Evolutionary conservation across 2,888 invertebrate species (phyloP).

Genomic region (Fragum fragum): DNA sequence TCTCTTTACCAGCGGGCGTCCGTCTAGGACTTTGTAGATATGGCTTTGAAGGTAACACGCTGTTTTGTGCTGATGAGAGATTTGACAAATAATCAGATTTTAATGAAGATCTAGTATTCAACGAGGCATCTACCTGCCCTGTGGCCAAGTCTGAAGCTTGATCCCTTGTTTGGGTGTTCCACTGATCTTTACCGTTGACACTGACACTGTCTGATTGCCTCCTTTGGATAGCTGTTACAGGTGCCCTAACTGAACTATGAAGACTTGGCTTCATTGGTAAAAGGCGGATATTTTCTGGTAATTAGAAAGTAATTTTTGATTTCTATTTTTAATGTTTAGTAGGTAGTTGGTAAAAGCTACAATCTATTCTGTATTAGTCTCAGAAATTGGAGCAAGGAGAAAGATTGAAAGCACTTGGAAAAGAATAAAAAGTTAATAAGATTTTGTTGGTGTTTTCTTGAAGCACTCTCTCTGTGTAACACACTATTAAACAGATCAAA

Average conservation of each 20-base stretch:
- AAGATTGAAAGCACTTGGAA: no score
- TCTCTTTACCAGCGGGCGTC: constrained; percentile 51
- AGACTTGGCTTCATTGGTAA: constrained; percentile 15
- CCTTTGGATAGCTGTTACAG: not conserved
- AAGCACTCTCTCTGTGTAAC: no score
- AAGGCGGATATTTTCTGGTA: not conserved
- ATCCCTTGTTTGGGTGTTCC: not conserved
- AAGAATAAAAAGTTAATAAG: no score
- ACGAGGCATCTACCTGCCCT: not conserved
- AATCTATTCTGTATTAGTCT: no score
- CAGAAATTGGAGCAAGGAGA: no score
- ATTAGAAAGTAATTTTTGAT: not conserved
- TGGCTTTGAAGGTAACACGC: constrained; percentile 81
- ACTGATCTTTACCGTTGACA: constrained; percentile 21
- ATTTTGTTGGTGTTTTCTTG: no score
- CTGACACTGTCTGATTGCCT: not conserved
- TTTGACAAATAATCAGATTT: constrained; percentile 7
- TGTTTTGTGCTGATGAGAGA: constrained; percentile 72
- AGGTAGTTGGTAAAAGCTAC: not conserved
- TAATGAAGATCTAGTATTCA: not conserved
- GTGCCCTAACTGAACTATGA: not conserved
- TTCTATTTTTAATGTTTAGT: not conserved
- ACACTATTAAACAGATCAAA: no score
- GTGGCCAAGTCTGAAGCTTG: not conserved
- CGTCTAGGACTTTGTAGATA: constrained; percentile 47